Evolutionary conservation across 2,797 vertebrate genomes (phyloP), one percentile per base, ranked within the genome.

Genomic region (Pseudochromis fuscus): DNA sequence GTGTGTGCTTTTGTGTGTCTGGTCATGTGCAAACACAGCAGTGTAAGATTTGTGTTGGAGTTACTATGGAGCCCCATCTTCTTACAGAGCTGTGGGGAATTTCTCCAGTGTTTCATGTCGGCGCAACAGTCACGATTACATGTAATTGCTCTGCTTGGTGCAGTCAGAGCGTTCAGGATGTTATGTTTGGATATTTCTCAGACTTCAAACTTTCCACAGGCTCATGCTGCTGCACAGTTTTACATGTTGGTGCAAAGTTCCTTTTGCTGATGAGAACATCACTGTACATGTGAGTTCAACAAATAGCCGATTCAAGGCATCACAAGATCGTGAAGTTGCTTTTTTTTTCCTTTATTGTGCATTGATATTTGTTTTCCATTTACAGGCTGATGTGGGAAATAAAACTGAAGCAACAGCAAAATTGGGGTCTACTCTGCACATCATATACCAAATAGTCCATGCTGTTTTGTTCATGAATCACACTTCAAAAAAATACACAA

Each of bases 261-360:
- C 58, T 46, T 66, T 48, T 28, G 72, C 71, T 38, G 50, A 45
- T 28, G 62, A 80, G 57, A 85, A 59, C 51, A 81, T 59, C 71
- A 28, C 11, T 66, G 35, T 24, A n/a, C 63, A 42, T 5, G 31
- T 60, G 46, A 77, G 65, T 44, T 74, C 50, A 66, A 57, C 65
- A 77, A 51, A 71, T 2, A 58, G 65, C 31, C 55, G 65, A 18
- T 62, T 61, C 38, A 69, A 68, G 33, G 33, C 71, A 84, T 78
- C 66, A 88, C 82, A 79, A 83, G 42, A 40, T 58, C 25, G 67
- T 68, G 31, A 46, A 64, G 55, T 71, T 56, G 69, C 21, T 50
- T 48, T 28, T 69, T 84, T 72, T 82, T 82, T 75, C 77, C 55
- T 92, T 94, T 94, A 91, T 93, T 94, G 18, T 73, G 59, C 63